These are phyloP conservation scores for Branchellion lobata DNA, from an alignment of 2,888 invertebrate species.

Conservation along the genomic window DNA sequence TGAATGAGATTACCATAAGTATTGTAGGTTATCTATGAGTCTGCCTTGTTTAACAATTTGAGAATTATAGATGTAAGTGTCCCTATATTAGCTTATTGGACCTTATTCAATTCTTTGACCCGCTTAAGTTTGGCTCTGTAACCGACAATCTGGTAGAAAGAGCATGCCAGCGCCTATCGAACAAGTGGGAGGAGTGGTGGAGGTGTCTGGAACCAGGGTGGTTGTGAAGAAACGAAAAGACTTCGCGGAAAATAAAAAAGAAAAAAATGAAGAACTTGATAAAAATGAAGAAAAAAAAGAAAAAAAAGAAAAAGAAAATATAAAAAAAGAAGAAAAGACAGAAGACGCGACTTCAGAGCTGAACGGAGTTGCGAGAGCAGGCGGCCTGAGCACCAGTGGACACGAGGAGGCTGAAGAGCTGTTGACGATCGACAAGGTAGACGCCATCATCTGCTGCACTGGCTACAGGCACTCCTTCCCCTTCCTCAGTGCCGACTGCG, in stretches of 20 bases:
- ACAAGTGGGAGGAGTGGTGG: slow-evolving; percentile 24
- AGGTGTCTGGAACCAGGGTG: neutral
- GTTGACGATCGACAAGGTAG: neutral
- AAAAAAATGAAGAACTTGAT: no score
- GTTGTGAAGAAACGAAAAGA: neutral
- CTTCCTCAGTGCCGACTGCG: slow-evolving; percentile 31
- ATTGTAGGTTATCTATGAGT: no score
- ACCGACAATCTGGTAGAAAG: neutral
- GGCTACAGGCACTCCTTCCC: slow-evolving; percentile 31
- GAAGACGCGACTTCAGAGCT: no score
- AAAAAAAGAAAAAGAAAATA: neutral
- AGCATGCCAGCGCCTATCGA: neutral
- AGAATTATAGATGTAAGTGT: no score
- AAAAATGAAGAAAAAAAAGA: no score
- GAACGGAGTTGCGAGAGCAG: no score
- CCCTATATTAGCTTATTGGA: no score
- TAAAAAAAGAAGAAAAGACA: neutral
- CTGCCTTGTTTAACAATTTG: no score
- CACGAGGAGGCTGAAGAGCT: no score
- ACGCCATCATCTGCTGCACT: slow-evolving; percentile 30
- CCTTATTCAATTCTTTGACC: no score
- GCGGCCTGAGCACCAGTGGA: neutral
- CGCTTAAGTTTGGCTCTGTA: slow-evolving; percentile 36
- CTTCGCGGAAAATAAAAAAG: no score
- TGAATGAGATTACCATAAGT: no score